These are phyloP conservation scores for Hylyphantes graminicola DNA, from an alignment of 1,140 invertebrate genomes.

Conservation along the genomic window DNA sequence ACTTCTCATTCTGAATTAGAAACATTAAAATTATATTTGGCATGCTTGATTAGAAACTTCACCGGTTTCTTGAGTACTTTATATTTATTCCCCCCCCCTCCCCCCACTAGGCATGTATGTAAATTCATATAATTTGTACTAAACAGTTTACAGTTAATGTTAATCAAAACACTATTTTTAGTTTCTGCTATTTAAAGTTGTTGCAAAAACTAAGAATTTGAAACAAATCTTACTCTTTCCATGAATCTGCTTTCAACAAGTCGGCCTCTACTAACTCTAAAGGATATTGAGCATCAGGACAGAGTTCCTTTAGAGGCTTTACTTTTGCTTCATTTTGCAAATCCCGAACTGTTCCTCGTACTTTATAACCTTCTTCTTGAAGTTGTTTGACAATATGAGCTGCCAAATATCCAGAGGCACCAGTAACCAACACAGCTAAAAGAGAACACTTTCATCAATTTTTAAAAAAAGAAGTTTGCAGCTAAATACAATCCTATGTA, in stretches of 20 bases:
- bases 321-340: constrained; percentile 70
- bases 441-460: constrained; percentile 10
- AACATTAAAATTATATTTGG: too few relatives aligned
- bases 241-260: constrained; percentile 66
- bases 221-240: constrained; percentile 65
- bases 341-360: constrained; percentile 71
- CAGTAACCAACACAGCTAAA: constrained; percentile 73
- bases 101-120: too few relatives aligned
- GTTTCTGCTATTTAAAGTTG: too few relatives aligned
- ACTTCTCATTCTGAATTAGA: too few relatives aligned
- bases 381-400: constrained; percentile 72
- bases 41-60: too few relatives aligned
- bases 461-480: too few relatives aligned
- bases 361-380: constrained; percentile 70
- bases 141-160: too few relatives aligned
- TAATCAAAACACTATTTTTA: too few relatives aligned
- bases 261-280: constrained; percentile 71
- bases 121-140: too few relatives aligned
- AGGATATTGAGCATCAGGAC: constrained; percentile 68
- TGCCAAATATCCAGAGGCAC: constrained; percentile 73
- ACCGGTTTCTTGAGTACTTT: too few relatives aligned
- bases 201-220: background rate
- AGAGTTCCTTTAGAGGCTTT: constrained; percentile 66
- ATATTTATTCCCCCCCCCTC: too few relatives aligned
- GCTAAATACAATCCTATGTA: too few relatives aligned